Base-by-base conservation (phyloP, 2,888 invertebrate species). In the Ichneumoninae sp. region DNA sequence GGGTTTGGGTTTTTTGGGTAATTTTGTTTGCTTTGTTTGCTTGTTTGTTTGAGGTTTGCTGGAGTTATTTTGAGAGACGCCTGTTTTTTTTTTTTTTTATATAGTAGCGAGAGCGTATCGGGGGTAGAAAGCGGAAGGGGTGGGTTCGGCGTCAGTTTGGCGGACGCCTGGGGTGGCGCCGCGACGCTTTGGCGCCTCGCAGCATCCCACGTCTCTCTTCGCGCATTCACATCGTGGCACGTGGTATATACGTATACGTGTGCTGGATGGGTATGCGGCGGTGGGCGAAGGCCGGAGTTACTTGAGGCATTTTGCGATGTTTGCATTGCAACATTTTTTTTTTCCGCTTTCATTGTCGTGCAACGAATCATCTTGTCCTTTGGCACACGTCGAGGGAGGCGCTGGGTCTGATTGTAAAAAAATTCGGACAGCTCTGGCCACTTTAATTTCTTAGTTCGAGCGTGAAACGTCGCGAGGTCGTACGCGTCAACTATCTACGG, bases 121-220 rank as follows among this genome's bases (percentile, higher is more conserved):
- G 74, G 79, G 57, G 74, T 50, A 70, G 70, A 76, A 84, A 22
- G 71, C 65, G 83, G 50, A 72, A 69, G 84, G 83, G 85, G 87
- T 91, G 92, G 89, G 90, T 88, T 89, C 91, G 93, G 93, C 93
- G 93, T 40, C 92, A 88, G 90, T 89, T 90, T 91, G 93, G 87
- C 93, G 92, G 93, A 92, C 93, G 93, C 92, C 93, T 90, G 89
- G 92, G 91, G 91, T 92, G 92, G 92, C 92, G 93, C 92, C 93
- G 92, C 93, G 93, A 93, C 93, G 92, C 92, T 93, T 91, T 91
- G 93, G 93, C 92, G 93, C 92, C 93, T 91, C 88, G 89, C 86
- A 90, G 84, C 86, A 84, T 85, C 86, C 84, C 84, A 83, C 86
- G 81, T 80, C 75, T 74, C 75, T 74, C 80, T 62, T 70, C 76